Base-by-base conservation (phyloP, 37 sponge, comb jelly and placozoan species). In the Hexactinellida sp. region DNA sequence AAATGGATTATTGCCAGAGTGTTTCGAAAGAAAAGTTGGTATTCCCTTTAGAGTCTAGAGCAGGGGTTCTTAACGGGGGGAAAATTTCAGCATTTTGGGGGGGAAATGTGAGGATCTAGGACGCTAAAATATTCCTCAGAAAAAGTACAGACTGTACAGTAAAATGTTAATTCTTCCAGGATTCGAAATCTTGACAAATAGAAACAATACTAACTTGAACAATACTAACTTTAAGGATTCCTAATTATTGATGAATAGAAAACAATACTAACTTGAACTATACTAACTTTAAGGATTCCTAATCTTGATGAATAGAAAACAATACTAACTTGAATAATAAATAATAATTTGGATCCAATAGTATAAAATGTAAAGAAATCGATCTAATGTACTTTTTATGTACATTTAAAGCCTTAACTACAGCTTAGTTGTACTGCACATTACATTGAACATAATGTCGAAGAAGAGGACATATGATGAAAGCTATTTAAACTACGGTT, bases 401-500 rank as follows among this genome's bases (percentile, higher is more conserved):
- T 7, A 63, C 76, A 63, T 63, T 63, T 63, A 63, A 32, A 63
- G 76, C 76, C 76, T 63, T 63, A 7, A 63, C 76, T 63, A 63
- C 76, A 63, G 3, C 76, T 63, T 63, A 63, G 34, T 41, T n/a
- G n/a, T n/a, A n/a, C n/a, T 63, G 13, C 13, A 63, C 3, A 63
- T 63, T 63, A 63, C 25, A 63, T 63, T 63, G 21, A 63, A 63
- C 76, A 63, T 63, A 32, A 63, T 63, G 32, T 63, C 76, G 76
- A 63, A 63, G 76, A 63, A 28, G 25, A 63, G 76, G 76, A 63
- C 32, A 5, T 41, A 23, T 63, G 76, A 63, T 63, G 34, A 63
- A 63, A 32, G 76, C 76, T 63, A 63, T n/a, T 63, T 63, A 63
- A 7, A 63, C 76, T 63, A 63, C 76, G 76, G 34, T 63, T 63